These are phyloP conservation scores for Sebastes cheni DNA, from an alignment of 2,797 vertebrate genomes.

Conservation along the genomic window DNA sequence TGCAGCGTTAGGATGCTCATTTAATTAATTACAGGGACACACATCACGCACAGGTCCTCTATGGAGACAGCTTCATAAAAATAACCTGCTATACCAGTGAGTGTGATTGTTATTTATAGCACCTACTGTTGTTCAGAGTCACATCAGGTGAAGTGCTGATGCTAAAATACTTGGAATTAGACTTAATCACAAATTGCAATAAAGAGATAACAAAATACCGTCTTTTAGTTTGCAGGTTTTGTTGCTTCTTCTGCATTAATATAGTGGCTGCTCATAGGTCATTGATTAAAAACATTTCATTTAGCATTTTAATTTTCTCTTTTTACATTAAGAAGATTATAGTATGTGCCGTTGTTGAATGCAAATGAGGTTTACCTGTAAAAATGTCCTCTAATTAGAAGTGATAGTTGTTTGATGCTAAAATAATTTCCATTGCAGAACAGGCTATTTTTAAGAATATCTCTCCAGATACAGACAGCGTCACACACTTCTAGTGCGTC, in stretches of 20 bases:
- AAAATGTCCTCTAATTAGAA: neutral
- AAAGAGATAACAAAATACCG: neutral
- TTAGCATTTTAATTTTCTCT: neutral
- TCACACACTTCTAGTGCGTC: neutral
- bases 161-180: neutral
- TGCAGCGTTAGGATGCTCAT: slow-evolving; percentile 11
- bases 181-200: neutral
- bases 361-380: neutral
- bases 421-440: neutral
- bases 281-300: neutral
- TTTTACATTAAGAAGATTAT: neutral
- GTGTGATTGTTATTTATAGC: neutral
- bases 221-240: neutral
- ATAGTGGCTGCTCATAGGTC: neutral
- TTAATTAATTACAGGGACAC: slow-evolving; percentile 15
- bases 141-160: neutral
- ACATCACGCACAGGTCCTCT: neutral
- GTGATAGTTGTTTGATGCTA: neutral
- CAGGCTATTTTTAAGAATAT: neutral
- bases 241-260: neutral
- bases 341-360: neutral
- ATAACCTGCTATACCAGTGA: neutral
- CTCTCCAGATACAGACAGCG: neutral
- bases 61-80: neutral
- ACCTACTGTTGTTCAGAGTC: neutral